These are phyloP conservation scores for Pluvianellus socialis DNA, from an alignment of 2,113 vertebrate genomes.

Conservation along the genomic window DNA sequence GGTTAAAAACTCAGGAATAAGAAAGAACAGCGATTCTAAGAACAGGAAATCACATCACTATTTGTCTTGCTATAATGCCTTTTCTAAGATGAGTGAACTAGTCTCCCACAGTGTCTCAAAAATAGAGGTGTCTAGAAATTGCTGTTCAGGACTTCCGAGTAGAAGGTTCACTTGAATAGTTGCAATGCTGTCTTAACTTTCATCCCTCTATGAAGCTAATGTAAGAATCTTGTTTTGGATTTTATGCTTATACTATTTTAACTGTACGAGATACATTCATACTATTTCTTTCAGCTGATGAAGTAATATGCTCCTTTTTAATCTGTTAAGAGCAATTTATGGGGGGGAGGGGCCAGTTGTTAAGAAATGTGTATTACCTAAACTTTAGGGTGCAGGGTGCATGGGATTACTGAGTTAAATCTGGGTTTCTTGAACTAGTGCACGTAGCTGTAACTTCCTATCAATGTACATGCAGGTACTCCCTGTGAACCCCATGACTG, in stretches of 20 bases:
- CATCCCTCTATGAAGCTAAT: neutral
- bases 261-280: neutral
- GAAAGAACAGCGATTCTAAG: neutral
- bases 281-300: neutral
- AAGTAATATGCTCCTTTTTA: neutral
- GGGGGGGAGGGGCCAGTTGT: neutral
- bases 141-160: neutral
- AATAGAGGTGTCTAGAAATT: neutral
- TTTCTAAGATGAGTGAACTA: constrained; percentile 3
- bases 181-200: constrained; percentile 21
- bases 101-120: neutral
- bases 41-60: neutral
- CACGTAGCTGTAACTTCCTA: neutral
- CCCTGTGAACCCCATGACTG: neutral
- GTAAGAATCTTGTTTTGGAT: neutral
- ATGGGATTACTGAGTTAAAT: neutral
- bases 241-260: constrained; percentile 3
- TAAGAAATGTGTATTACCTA: neutral
- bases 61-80: neutral
- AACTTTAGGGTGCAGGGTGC: neutral
- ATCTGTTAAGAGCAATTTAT: neutral
- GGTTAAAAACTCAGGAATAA: neutral
- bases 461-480: neutral
- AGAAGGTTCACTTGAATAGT: constrained; percentile 41
- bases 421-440: neutral